Base-by-base conservation (phyloP, 2,797 vertebrate genomes). In the Chelon auratus region DNA sequence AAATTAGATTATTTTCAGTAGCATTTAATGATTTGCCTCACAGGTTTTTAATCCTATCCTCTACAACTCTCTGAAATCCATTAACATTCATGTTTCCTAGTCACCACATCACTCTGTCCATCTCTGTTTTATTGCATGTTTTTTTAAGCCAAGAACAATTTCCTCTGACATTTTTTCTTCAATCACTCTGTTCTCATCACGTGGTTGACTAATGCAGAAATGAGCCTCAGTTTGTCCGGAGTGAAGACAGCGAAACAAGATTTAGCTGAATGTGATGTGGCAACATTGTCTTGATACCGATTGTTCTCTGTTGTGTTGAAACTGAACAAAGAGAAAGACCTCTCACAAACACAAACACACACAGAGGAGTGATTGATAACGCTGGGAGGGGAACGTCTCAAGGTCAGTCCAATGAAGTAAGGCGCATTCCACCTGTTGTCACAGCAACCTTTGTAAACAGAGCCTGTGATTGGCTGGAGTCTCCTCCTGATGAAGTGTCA, bases 341-440 rank as follows among this genome's bases (percentile, higher is more conserved):
- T 24, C 42, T 47, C 58, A 40, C 58, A 33, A 59, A 67, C 33
- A 53, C 61, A 24, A 40, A 48, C 53, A 30, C 24, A 62, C 42
- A 52, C 3, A 17, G 7, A 47, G 24, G 17, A 45, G 18, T 40
- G 43, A 78, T n/a, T 67, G 67, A 75, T 72, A 42, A 72, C 60
- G 4, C 0, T 14, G 20, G 26, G 18, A 13, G 47, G 2, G 61
- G 45, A 63, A 18, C 18, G 20, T 70, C 60, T 71, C 77, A 84
- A 78, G 84, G 82, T 88, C 81, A 20, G 47, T 3, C 20, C 30
- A 33, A 15, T 59, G 56, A 67, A 50, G 79, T 43, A 54, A 64
- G 79, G 68, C 2, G 2, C 79, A 67, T 85, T 82, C 84, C 58
- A 51, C 17, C 78, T 20, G 69, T 89, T 66, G 69, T 15, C 87